These are phyloP conservation scores for Lathamus discolor DNA, from an alignment of 2,113 vertebrate species.

Conservation along the genomic window DNA sequence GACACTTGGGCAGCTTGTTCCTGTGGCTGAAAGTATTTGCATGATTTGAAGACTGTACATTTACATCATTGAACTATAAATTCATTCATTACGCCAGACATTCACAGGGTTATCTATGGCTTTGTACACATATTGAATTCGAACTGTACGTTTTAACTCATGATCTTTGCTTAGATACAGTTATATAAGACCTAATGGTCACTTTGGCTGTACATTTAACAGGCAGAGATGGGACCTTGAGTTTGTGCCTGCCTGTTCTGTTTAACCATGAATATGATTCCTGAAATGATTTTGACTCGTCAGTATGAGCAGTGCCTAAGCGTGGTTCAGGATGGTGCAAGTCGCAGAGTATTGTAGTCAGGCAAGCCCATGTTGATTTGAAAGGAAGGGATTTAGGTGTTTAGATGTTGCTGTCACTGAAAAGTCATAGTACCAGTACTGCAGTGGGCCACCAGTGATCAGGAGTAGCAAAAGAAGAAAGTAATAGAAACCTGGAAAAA, in stretches of 20 bases:
- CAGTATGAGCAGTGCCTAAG: neutral
- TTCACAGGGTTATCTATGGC: neutral
- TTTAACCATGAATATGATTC: neutral
- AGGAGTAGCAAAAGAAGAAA: neutral
- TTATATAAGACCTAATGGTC: neutral
- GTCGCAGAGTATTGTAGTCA: neutral
- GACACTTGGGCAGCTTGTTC: neutral
- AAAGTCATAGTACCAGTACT: neutral
- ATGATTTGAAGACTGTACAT: neutral
- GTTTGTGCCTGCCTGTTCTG: neutral
- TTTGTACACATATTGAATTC: neutral
- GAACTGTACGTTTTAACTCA: neutral
- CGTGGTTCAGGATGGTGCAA: neutral
- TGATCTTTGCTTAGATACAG: neutral
- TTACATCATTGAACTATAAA: neutral
- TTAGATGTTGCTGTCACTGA: neutral
- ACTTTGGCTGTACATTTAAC: neutral
- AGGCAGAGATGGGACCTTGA: neutral
- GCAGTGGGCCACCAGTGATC: neutral
- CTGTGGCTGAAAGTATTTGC: neutral
- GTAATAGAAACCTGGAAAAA: neutral
- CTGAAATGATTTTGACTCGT: neutral
- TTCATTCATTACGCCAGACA: neutral
- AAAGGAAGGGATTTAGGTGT: neutral
- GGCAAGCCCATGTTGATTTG: neutral